Evolutionary conservation across 1,140 invertebrate species (phyloP).

Genomic region (Hycleus cichorii): DNA sequence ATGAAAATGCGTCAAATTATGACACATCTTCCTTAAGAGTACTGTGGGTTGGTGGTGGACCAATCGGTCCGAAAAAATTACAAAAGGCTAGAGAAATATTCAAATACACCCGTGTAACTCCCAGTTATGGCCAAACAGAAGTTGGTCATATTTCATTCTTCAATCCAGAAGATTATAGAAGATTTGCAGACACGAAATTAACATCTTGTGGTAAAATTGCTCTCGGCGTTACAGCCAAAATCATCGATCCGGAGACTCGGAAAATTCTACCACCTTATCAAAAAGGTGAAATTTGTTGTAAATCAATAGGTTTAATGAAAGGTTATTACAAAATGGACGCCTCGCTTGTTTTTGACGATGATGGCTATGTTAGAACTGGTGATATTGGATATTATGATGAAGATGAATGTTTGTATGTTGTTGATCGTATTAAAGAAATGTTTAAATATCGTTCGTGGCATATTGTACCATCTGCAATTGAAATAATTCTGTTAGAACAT

Average conservation of each 20-base stretch:
- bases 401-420: conserved; percentile 54
- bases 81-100: too few species aligned
- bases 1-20: too few species aligned
- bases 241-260: conserved; percentile 20
- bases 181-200: background rate
- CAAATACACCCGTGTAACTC: too few species aligned
- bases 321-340: conserved; percentile 17
- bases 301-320: conserved; percentile 9
- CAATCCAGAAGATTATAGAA: background rate
- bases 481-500: conserved; percentile 63
- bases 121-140: conserved; percentile 2
- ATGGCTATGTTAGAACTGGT: conserved; percentile 69
- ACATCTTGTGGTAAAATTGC: conserved; percentile 3
- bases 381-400: conserved; percentile 63
- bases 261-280: conserved; percentile 19
- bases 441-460: conserved; percentile 56
- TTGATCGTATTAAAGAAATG: conserved; percentile 70
- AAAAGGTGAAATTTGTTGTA: conserved; percentile 21
- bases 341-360: conserved; percentile 44
- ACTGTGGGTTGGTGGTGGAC: too few species aligned
- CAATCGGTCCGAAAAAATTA: too few species aligned
- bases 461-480: conserved; percentile 62
- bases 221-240: conserved; percentile 4
- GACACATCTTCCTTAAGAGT: too few species aligned
- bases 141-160: background rate